Evolutionary conservation across 1,140 invertebrate genomes (phyloP).

Genomic region (Diabrotica virgifera): DNA sequence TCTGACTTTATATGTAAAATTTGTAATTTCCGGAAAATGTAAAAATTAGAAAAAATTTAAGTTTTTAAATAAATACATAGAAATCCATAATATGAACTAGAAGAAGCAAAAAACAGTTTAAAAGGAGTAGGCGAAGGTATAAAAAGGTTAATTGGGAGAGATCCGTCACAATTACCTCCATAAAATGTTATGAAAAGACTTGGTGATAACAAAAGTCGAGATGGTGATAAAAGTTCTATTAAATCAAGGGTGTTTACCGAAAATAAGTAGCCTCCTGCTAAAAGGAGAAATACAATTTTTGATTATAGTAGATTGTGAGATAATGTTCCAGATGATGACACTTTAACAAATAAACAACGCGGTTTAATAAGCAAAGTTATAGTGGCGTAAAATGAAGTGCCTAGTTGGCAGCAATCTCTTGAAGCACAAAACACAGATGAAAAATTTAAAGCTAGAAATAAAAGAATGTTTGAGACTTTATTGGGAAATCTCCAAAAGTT

Average conservation of each 20-base stretch:
- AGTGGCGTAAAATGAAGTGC: constrained; percentile 61
- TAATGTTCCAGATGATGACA: constrained; percentile 50
- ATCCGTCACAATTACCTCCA: constrained; percentile 49
- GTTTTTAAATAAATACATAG: too few relatives aligned
- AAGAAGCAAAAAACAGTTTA: constrained; percentile 59
- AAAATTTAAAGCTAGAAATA: constrained; percentile 79
- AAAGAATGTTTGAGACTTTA: constrained; percentile 91
- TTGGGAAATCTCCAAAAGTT: constrained; percentile 94
- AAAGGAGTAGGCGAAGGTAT: constrained; percentile 66
- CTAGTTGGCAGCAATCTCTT: constrained; percentile 72
- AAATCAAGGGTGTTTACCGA: constrained; percentile 35
- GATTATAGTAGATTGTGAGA: constrained; percentile 54
- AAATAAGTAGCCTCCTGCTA: constrained; percentile 48
- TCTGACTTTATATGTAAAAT: too few relatives aligned
- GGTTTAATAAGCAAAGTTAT: constrained; percentile 56
- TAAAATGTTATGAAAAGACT: constrained; percentile 33
- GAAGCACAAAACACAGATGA: constrained; percentile 82
- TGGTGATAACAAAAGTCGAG: constrained; percentile 31
- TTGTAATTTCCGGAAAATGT: too few relatives aligned
- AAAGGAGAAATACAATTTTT: constrained; percentile 50
- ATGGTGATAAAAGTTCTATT: constrained; percentile 14
- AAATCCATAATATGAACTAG: constrained; percentile 60
- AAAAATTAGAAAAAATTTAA: too few relatives aligned
- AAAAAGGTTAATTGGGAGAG: constrained; percentile 62
- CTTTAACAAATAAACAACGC: constrained; percentile 49